Conservation (phyloP, 2,113 vertebrate species). For the Mellivora capensis region DNA sequence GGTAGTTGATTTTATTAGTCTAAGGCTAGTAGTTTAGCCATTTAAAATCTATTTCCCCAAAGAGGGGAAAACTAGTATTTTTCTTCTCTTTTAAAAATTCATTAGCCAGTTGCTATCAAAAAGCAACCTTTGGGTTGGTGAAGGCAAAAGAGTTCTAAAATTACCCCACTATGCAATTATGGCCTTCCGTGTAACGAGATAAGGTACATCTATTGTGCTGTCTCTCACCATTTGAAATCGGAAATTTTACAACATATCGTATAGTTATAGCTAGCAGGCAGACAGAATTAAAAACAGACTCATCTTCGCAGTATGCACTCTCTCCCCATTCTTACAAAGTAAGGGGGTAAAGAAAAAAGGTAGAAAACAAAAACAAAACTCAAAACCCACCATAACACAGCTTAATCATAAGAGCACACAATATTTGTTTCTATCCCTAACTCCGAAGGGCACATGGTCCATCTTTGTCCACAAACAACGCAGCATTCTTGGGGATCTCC, state of each 20-base stretch:
- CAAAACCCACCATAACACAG: constrained; percentile 86
- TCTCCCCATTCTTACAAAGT: constrained; percentile 83
- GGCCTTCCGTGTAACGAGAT: constrained; percentile 85
- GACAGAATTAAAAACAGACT: constrained; percentile 85
- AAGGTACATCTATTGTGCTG: constrained; percentile 89
- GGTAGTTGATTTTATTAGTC: constrained; percentile 84
- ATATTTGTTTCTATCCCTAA: constrained; percentile 75
- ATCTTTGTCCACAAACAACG: constrained; percentile 75
- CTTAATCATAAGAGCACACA: constrained; percentile 81
- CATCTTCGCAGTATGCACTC: constrained; percentile 78
- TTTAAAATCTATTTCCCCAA: constrained; percentile 87
- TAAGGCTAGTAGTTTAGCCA: constrained; percentile 89
- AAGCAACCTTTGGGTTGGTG: constrained; percentile 85
- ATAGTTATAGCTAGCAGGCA: constrained; percentile 87
- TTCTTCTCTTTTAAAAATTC: constrained; percentile 85
- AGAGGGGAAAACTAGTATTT: constrained; percentile 82
- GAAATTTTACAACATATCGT: constrained; percentile 84
- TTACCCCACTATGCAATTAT: constrained; percentile 82
- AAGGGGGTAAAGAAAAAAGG: constrained; percentile 79
- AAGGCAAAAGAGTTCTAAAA: constrained; percentile 85
- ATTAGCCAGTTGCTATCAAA: constrained; percentile 84
- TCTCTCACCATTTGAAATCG: constrained; percentile 84
- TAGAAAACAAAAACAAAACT: constrained; percentile 70
- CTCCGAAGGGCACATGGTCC: constrained; percentile 79
- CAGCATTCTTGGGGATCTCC: constrained; percentile 71